Evolutionary conservation across 1,140 invertebrate genomes (phyloP).

Genomic region (Pachypeltis micranthus): DNA sequence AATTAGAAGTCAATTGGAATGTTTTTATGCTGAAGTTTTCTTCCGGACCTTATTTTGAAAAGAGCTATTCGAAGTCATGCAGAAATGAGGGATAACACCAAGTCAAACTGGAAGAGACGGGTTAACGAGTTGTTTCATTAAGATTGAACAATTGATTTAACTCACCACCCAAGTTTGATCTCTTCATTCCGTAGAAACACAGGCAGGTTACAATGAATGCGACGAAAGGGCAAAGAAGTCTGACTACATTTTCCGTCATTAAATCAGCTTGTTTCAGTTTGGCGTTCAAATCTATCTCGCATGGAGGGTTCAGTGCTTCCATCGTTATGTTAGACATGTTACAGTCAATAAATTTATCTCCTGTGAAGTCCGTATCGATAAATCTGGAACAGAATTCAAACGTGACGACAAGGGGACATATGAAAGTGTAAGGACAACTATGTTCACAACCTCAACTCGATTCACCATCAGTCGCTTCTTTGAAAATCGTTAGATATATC

Average conservation of each 20-base stretch:
- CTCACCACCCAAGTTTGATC: not conserved
- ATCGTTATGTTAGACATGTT: constrained; percentile 39
- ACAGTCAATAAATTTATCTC: constrained; percentile 38
- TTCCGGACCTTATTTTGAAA: not conserved
- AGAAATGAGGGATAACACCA: not conserved
- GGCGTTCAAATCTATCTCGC: constrained; percentile 34
- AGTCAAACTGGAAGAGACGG: not conserved
- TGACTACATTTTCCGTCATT: constrained; percentile 9
- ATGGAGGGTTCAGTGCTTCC: constrained; percentile 31
- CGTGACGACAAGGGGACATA: constrained; percentile 8
- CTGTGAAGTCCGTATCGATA: constrained; percentile 40
- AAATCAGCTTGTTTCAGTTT: constrained; percentile 29
- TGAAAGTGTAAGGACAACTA: not conserved
- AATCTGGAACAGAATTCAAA: constrained; percentile 34
- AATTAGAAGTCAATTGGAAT: no score
- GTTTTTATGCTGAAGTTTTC: no score
- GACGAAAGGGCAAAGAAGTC: constrained; percentile 8
- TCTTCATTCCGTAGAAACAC: not conserved
- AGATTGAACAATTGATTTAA: not conserved
- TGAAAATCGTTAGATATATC: not conserved
- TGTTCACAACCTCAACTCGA: not conserved
- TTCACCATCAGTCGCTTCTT: not conserved
- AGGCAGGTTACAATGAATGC: not conserved
- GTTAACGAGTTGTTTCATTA: not conserved
- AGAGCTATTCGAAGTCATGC: not conserved